A percentile compares a stretch with the other conserved stretches of the same genome.
These are phyloP conservation scores for Thecocarcelia acutangulata DNA, from an alignment of 2,888 invertebrate genomes.

Conservation along the genomic window DNA sequence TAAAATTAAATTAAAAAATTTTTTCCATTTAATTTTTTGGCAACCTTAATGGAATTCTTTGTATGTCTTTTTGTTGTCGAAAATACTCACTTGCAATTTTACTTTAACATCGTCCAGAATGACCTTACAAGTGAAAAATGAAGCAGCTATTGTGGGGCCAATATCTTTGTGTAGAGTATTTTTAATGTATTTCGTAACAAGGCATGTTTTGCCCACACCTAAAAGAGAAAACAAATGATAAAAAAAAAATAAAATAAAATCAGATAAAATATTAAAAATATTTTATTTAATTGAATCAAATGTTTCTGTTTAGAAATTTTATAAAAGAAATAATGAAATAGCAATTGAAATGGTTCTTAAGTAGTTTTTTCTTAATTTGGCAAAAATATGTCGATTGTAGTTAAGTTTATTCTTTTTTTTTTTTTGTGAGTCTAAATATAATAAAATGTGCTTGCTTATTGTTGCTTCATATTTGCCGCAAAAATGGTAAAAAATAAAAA, in stretches of 20 bases:
- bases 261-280: constrained; percentile 17
- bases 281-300: too few species aligned
- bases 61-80: not conserved
- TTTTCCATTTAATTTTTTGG: not conserved
- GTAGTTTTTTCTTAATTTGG: too few species aligned
- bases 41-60: constrained; percentile 20
- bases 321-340: not conserved
- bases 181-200: constrained; percentile 90
- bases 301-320: not conserved
- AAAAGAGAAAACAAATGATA: constrained; percentile 74
- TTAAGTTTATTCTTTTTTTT: too few species aligned
- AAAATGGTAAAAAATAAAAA: too few species aligned
- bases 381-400: too few species aligned
- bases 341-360: constrained; percentile 6
- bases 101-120: constrained; percentile 87
- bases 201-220: constrained; percentile 96
- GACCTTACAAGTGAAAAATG: constrained; percentile 93
- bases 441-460: too few species aligned
- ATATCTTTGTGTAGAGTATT: constrained; percentile 88
- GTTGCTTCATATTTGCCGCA: too few species aligned
- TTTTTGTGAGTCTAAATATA: too few species aligned
- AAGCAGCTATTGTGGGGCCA: constrained; percentile 93
- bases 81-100: constrained; percentile 87
- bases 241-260: constrained; percentile 17
- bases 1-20: too few species aligned